Base-by-base conservation (phyloP, 2,113 vertebrate genomes). In the Amia ocellicauda region DNA sequence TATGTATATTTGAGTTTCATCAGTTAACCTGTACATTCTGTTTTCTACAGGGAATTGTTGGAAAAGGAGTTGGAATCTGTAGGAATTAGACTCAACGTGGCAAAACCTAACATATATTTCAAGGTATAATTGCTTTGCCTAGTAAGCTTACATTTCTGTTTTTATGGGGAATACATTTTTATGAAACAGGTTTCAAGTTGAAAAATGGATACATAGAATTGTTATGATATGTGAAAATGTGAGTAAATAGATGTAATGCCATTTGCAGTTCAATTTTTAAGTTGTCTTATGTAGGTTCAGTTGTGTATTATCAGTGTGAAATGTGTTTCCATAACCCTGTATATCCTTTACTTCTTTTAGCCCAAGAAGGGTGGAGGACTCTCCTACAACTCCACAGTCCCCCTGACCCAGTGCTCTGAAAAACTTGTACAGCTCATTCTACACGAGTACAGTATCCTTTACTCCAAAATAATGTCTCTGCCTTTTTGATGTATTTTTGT, bases 401-500 rank as follows among this genome's bases (percentile, higher is more conserved):
- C 92, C 0, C 82, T 99, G 67, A 98, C 96, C 23, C 92, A 94
- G 22, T 99, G 96, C 82, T 98, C 97, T 0, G 97, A 99, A 76
- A 99, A 98, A 78, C 75, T 99, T 20, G 96, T 97, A 36, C 97
- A 99, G 78, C 94, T 99, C 69, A 97, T 99, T 78, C 90, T 99
- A 3, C 97, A 99, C 0, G 97, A 99, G 63, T 99, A 99, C 72
- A 99, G 95, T 96, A 99, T 98, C 97, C 94, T 94, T 91, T 49
- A 60, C 26, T n/a, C 0, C 20, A n/a, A n/a, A n/a, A n/a, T n/a
- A n/a, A n/a, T n/a, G n/a, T n/a, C 16, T 51, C 0, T n/a, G 5
- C 4, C 20, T 11, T 24, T 19, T 17, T 20, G 7, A 5, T 36
- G 8, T n/a, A n/a, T n/a, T n/a, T n/a, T n/a, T n/a, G n/a, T n/a